Evolutionary conservation across 2,113 vertebrate genomes (phyloP).

Genomic region (Mustela nigripes): DNA sequence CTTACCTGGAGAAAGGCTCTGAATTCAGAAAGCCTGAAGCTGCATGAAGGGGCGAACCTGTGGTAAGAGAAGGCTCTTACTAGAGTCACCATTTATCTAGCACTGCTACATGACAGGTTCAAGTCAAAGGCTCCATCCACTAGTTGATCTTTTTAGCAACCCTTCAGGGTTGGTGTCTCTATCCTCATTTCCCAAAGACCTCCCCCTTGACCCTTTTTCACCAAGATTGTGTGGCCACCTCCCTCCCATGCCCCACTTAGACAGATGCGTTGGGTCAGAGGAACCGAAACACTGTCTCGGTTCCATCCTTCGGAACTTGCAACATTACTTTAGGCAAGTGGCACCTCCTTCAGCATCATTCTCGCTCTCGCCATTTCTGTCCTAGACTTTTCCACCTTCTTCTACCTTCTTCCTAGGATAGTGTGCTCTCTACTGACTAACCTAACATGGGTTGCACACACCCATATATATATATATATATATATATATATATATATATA

Average conservation of each 20-base stretch:
- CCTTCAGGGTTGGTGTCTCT: neutral
- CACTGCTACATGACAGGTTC: neutral
- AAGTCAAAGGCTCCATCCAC: neutral
- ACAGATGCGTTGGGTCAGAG: neutral
- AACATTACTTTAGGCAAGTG: neutral
- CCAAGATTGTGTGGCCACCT: neutral
- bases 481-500: neutral
- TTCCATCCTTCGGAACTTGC: neutral
- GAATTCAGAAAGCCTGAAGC: constrained; percentile 40
- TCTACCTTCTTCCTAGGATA: neutral
- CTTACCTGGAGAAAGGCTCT: constrained; percentile 68
- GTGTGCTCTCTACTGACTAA: neutral
- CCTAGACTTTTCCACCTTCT: neutral
- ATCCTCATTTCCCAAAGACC: neutral
- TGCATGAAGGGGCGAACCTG: neutral
- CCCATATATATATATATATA: neutral
- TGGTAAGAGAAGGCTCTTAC: neutral
- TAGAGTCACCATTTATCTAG: neutral
- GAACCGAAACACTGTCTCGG: neutral
- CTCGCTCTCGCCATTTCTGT: neutral
- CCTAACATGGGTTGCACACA: neutral
- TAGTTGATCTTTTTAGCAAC: neutral
- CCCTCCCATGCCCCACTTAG: neutral
- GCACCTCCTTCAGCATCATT: neutral
- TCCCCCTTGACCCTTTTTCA: neutral